Percentiles rank a stretch among this genome's conserved stretches.
Conservation (phyloP, 2,797 vertebrate species). For the Myotis findleyi region DNA sequence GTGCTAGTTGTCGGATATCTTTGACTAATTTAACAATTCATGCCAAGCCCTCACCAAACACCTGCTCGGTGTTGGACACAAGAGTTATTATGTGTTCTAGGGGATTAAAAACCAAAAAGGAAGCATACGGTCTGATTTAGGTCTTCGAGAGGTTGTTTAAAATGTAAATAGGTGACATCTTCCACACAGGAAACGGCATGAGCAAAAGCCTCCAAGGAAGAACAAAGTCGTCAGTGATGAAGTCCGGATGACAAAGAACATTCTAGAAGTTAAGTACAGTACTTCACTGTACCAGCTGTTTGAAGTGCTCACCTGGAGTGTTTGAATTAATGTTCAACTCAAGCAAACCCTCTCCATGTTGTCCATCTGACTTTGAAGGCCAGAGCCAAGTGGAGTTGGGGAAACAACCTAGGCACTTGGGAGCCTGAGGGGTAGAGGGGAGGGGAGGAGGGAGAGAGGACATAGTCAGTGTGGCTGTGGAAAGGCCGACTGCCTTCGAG, state of each 20-base stretch:
- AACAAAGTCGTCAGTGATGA: slow-evolving; percentile 14
- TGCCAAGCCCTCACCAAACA: not conserved
- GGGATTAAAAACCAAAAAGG: not conserved
- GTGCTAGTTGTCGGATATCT: too few relatives aligned
- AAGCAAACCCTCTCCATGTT: not conserved
- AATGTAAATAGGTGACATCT: not conserved
- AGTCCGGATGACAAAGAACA: not conserved
- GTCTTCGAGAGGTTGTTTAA: slow-evolving; percentile 25
- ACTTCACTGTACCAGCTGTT: not conserved
- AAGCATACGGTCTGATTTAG: not conserved
- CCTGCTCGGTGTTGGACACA: not conserved
- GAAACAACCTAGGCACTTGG: not conserved
- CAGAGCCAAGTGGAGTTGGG: not conserved
- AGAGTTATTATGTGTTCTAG: not conserved
- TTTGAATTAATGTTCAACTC: slow-evolving; percentile 63
- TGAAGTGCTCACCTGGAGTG: slow-evolving; percentile 56
- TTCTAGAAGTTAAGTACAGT: slow-evolving; percentile 20
- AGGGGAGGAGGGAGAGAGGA: too few relatives aligned
- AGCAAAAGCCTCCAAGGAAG: not conserved
- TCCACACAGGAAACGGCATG: slow-evolving; percentile 8
- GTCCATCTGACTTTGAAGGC: slow-evolving; percentile 35
- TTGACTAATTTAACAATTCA: not conserved
- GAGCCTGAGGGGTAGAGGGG: accelerated
- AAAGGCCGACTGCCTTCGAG: not conserved
- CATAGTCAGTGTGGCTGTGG: accelerated